A percentile compares a stretch with the other conserved stretches of the same genome.
Evolutionary conservation across 1,140 invertebrate genomes (phyloP).

Genomic region (Drosophila miranda): DNA sequence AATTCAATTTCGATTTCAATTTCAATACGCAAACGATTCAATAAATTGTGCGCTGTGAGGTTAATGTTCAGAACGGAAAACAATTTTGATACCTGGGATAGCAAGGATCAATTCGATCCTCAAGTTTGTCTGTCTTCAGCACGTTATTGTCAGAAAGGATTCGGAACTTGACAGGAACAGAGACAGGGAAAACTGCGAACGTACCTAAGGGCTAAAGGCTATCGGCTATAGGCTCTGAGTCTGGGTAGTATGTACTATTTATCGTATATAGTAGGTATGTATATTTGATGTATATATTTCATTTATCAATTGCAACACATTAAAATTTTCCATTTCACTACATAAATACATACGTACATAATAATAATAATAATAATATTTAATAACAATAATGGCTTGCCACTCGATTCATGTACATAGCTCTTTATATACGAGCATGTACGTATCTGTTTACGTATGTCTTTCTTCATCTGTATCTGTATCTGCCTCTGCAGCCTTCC

Average conservation of each 20-base stretch:
- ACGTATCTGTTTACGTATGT: conserved; percentile 23
- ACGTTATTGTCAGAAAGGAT: conserved; percentile 2
- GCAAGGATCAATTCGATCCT: no score
- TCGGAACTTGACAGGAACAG: not conserved
- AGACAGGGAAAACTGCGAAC: not conserved
- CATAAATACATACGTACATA: conserved; percentile 76
- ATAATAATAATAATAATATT: conserved; percentile 63
- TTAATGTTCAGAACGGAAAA: no score
- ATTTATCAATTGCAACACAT: conserved; percentile 74
- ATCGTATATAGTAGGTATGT: conserved; percentile 43
- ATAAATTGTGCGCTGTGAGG: conserved; percentile 4
- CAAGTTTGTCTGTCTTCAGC: not conserved
- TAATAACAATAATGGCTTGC: conserved; percentile 63
- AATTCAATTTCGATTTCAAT: conserved; percentile 47
- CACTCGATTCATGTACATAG: conserved; percentile 27
- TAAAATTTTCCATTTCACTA: conserved; percentile 66
- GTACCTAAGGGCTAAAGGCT: not conserved
- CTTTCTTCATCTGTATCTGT: conserved; percentile 8
- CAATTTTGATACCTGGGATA: no score
- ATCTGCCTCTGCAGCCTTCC: conserved; percentile 15
- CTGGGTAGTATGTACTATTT: conserved; percentile 23
- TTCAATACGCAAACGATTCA: conserved; percentile 19
- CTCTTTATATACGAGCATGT: not conserved
- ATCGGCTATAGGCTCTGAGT: not conserved
- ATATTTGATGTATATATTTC: conserved; percentile 57